A percentile compares a stretch with the other conserved stretches of the same genome.
These are phyloP conservation scores for Eira barbara DNA, from an alignment of 2,113 vertebrate species.

Conservation along the genomic window DNA sequence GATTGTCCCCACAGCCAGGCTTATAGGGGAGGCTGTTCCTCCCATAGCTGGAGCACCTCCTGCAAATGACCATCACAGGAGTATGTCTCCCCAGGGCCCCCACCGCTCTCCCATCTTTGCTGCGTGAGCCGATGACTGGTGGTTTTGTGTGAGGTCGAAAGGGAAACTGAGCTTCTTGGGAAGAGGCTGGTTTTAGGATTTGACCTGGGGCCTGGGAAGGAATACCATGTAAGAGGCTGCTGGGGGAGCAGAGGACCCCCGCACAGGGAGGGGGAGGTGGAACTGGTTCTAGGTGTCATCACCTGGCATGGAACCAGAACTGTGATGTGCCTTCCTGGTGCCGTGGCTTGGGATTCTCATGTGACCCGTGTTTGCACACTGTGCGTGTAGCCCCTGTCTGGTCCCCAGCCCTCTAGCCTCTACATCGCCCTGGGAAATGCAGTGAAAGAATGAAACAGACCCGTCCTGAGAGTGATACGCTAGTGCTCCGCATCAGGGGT, in stretches of 20 bases:
- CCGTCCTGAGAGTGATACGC: not conserved
- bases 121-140: not conserved
- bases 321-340: not conserved
- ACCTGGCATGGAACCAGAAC: not conserved
- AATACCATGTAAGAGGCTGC: not conserved
- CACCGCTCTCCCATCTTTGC: not conserved
- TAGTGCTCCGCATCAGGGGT: not conserved
- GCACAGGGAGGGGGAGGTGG: accelerated
- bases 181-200: not conserved
- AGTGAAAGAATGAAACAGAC: not conserved
- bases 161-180: not conserved
- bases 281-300: not conserved
- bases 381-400: no score
- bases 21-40: not conserved
- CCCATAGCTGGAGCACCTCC: not conserved
- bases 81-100: not conserved
- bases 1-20: not conserved
- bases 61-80: not conserved
- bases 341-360: not conserved
- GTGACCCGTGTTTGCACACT: not conserved
- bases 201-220: not conserved
- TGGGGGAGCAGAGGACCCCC: not conserved
- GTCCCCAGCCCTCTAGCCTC: not conserved
- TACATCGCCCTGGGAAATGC: not conserved
- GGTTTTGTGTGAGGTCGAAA: not conserved